Evolutionary conservation across 2,888 invertebrate species (phyloP).

Genomic region (Cerceris rybyensis): DNA sequence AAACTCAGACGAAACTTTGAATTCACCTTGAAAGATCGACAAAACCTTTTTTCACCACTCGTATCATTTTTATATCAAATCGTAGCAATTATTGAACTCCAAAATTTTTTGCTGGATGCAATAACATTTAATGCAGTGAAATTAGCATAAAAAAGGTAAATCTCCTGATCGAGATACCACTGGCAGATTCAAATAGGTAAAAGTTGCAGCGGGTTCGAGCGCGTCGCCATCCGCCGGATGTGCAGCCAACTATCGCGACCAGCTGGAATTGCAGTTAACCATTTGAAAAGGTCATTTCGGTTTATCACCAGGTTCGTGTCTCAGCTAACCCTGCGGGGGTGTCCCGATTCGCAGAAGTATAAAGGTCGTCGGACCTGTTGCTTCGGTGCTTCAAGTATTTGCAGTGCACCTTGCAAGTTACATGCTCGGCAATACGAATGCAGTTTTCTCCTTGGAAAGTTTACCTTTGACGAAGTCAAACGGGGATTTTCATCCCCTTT

Average conservation of each 20-base stretch:
- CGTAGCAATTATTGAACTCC: background rate
- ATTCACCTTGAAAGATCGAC: too few species aligned
- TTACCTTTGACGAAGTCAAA: background rate
- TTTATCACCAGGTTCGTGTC: conserved; percentile 61
- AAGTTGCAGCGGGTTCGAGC: conserved; percentile 42
- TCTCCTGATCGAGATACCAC: background rate
- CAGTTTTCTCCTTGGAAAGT: conserved; percentile 2
- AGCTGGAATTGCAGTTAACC: conserved; percentile 37
- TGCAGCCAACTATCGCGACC: conserved; percentile 44
- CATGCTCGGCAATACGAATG: conserved; percentile 9
- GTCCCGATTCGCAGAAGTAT: conserved; percentile 38
- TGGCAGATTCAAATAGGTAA: conserved; percentile 19
- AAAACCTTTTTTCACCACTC: too few species aligned
- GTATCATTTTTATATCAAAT: background rate
- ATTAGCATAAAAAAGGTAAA: background rate
- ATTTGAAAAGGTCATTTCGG: conserved; percentile 30
- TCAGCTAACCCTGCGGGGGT: conserved; percentile 32
- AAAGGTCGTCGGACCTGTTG: conserved; percentile 57
- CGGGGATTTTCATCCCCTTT: background rate
- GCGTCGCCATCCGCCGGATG: conserved; percentile 61
- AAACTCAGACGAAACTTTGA: too few species aligned
- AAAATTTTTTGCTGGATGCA: background rate
- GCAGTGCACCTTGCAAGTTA: conserved; percentile 16
- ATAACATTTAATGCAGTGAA: background rate
- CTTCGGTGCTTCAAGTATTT: conserved; percentile 35